These are phyloP conservation scores for Oreochromis tanganicae DNA, from an alignment of 2,113 vertebrate genomes.

Conservation along the genomic window DNA sequence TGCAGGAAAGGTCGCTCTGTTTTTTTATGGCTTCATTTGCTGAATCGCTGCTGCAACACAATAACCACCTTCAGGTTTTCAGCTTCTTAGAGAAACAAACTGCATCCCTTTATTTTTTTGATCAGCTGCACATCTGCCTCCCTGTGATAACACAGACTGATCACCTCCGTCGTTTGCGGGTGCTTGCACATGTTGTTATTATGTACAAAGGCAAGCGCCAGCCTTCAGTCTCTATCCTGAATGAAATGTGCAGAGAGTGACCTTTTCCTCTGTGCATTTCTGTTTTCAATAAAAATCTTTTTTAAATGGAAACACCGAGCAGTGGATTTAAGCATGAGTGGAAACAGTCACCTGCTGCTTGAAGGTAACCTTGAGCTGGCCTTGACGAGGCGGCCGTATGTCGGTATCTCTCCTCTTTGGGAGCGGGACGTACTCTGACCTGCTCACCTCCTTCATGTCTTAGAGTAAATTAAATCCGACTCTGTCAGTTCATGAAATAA, in stretches of 20 bases:
- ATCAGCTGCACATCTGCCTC: not conserved
- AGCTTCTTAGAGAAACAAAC: not conserved
- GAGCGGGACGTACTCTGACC: not conserved
- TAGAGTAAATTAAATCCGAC: slow-evolving; percentile 1
- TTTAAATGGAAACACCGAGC: not conserved
- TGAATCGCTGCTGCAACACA: not conserved
- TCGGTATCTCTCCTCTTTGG: not conserved
- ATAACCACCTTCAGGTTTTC: not conserved
- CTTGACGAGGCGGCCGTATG: slow-evolving; percentile 1
- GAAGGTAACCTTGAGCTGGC: slow-evolving; percentile 34
- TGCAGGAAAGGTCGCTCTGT: not conserved
- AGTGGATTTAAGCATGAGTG: not conserved
- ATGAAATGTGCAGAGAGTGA: not conserved
- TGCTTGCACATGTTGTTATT: not conserved
- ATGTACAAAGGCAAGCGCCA: not conserved
- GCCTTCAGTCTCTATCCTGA: not conserved
- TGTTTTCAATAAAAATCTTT: slow-evolving; percentile 24
- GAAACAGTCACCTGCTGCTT: not conserved
- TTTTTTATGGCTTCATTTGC: not conserved
- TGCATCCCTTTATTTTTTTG: not conserved
- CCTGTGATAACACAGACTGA: slow-evolving; percentile 23
- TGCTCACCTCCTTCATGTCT: not conserved
- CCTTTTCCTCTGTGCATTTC: slow-evolving; percentile 31
- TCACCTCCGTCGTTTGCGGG: not conserved
- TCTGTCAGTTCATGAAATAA: not conserved